These are phyloP conservation scores for Nycticebus coucang DNA, from an alignment of 2,113 vertebrate species.

Conservation along the genomic window DNA sequence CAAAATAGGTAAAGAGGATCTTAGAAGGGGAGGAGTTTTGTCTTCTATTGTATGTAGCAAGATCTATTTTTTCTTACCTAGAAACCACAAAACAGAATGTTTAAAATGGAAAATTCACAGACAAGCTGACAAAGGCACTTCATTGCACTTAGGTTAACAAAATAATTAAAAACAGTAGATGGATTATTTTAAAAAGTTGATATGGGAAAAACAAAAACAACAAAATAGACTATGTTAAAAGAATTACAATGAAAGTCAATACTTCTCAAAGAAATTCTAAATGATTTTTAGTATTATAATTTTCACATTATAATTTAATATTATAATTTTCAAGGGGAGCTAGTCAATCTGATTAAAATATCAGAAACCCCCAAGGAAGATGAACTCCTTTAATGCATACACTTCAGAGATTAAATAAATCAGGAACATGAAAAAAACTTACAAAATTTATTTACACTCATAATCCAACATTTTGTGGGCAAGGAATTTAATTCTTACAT, in stretches of 20 bases:
- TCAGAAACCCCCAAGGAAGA: background rate
- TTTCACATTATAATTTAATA: background rate
- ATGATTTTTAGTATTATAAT: background rate
- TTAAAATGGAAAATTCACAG: background rate
- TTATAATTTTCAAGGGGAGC: background rate
- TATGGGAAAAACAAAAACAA: background rate
- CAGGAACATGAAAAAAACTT: background rate
- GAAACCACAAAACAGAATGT: background rate
- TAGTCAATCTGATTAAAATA: background rate
- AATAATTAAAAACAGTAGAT: background rate
- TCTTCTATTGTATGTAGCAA: background rate
- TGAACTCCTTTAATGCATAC: background rate
- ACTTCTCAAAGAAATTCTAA: background rate
- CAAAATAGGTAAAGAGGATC: background rate
- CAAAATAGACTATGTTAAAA: background rate
- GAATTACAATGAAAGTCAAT: background rate
- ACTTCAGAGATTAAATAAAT: background rate
- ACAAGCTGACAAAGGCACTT: background rate
- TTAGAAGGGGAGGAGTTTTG: background rate
- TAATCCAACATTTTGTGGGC: conserved; percentile 49
- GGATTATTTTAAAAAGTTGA: background rate
- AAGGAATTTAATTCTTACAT: conserved; percentile 34
- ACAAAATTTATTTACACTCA: background rate
- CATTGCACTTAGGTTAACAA: background rate
- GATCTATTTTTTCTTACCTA: background rate